Conservation (phyloP, 2,797 vertebrate species). For the Pteropus rufus region DNA sequence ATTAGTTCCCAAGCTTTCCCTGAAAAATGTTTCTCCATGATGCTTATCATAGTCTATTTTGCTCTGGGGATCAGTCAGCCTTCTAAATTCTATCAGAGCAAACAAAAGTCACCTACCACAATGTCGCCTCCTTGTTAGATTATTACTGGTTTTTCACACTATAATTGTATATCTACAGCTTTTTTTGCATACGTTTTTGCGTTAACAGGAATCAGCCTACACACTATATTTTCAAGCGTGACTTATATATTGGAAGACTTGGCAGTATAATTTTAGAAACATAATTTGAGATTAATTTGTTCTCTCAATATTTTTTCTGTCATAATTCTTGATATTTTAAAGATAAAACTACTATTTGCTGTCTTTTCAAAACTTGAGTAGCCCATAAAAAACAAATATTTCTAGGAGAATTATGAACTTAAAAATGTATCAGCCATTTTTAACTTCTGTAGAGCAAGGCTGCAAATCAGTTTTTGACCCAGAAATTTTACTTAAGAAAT, state of each 20-base stretch:
- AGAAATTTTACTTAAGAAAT: neutral
- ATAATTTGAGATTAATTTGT: neutral
- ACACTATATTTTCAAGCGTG: neutral
- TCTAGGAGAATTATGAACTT: neutral
- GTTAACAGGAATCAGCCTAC: neutral
- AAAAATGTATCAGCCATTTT: neutral
- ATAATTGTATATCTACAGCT: neutral
- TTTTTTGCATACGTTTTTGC: neutral
- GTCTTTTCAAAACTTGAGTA: neutral
- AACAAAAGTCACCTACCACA: neutral
- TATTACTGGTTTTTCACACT: neutral
- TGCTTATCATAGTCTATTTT: neutral
- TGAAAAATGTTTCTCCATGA: neutral
- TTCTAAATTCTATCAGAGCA: neutral
- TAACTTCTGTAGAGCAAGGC: fast-evolving
- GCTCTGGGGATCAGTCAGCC: neutral
- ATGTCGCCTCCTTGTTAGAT: neutral
- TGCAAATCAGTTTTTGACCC: neutral
- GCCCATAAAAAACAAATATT: neutral
- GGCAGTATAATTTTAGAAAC: neutral
- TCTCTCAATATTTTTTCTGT: neutral
- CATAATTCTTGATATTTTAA: neutral
- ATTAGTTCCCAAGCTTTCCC: neutral
- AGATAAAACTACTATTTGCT: neutral
- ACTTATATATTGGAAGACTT: neutral